Percentiles rank a stretch among this genome's conserved stretches.
Conservation (phyloP, 2,888 invertebrate species). For the Cryptocephalus moraei region DNA sequence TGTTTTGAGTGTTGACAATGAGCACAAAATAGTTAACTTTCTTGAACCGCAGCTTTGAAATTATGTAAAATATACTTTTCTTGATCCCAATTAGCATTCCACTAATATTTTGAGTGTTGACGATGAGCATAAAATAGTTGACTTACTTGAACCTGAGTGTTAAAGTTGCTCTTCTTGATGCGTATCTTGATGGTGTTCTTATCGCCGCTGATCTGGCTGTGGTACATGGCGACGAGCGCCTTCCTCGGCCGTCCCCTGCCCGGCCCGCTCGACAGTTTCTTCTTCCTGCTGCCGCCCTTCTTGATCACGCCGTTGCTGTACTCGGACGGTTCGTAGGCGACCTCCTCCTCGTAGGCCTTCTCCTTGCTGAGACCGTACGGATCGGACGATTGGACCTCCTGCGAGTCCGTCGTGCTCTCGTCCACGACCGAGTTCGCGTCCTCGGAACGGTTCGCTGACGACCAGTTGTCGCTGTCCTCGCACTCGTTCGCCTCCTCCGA, state of each 20-base stretch:
- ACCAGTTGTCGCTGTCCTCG: constrained; percentile 6
- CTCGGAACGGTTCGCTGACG: constrained; percentile 3
- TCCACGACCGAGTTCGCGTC: constrained; percentile 7
- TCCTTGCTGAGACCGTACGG: constrained; percentile 14
- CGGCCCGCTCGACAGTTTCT: constrained; percentile 24
- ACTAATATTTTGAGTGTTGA: background rate
- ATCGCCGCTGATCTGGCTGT: constrained; percentile 52
- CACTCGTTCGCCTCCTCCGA: background rate
- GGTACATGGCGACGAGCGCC: constrained; percentile 44
- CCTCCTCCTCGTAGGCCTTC: constrained; percentile 10
- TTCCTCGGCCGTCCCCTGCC: constrained; percentile 39
- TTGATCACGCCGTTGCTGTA: constrained; percentile 27
- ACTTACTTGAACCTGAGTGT: constrained; percentile 23
- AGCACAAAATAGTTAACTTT: too few relatives aligned
- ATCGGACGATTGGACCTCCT: constrained; percentile 7
- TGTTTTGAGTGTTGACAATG: too few relatives aligned
- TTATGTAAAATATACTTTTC: background rate
- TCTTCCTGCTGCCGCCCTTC: constrained; percentile 21
- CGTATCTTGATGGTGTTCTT: constrained; percentile 60
- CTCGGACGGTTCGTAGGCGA: constrained; percentile 10
- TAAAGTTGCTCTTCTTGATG: constrained; percentile 51
- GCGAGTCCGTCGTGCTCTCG: constrained; percentile 5
- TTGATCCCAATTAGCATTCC: background rate
- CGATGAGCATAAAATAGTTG: too few relatives aligned
- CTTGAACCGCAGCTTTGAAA: too few relatives aligned